Evolutionary conservation across 1,140 invertebrate species (phyloP), one percentile per base, ranked within the genome.

Genomic region (Saccostrea glomerata): DNA sequence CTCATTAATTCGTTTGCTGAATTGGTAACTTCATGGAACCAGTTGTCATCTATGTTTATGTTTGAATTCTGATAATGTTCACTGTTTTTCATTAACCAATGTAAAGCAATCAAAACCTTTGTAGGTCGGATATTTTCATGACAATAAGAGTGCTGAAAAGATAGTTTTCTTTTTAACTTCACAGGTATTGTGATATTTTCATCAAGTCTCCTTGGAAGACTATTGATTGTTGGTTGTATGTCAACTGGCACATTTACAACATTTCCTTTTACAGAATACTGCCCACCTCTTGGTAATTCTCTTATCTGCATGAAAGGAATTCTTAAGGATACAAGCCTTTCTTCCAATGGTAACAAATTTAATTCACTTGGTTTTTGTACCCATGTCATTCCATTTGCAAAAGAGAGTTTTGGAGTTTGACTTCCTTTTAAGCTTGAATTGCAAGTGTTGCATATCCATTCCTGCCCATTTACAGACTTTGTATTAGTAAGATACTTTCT

Each of bases 111-210:
- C 30, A 86, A n/a, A 82, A 88, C 87, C 40, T 30, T 56, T 23
- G 15, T 47, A n/a, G 89, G 89, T 12, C 87, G 30, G 9, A 90
- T 40, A 87, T 88, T 90, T 90, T 90, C 87, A 73, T 30, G 86
- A 40, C 55, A 82, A 47, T 70, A 86, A 86, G 58, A 77, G 84
- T 84, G 47, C 82, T 36, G 60, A 87, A 82, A 40, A 87, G 83
- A 20, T 56, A 77, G 56, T 60, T 87, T 58, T 73, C 84, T 77
- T 82, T 90, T 90, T 56, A 90, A 56, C 56, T 88, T 88, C 15
- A 88, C 85, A 20, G 89, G 23, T 58, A 90, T 87, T 47, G 87
- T 90, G 40, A 25, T 66, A 54, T 56, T 83, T 15, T 90, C 70
- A 89, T 89, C 86, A 17, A 87, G 56, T 82, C n/a, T 47, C 66